Conservation (phyloP, 2,113 vertebrate species). For the Tenrec ecaudatus region DNA sequence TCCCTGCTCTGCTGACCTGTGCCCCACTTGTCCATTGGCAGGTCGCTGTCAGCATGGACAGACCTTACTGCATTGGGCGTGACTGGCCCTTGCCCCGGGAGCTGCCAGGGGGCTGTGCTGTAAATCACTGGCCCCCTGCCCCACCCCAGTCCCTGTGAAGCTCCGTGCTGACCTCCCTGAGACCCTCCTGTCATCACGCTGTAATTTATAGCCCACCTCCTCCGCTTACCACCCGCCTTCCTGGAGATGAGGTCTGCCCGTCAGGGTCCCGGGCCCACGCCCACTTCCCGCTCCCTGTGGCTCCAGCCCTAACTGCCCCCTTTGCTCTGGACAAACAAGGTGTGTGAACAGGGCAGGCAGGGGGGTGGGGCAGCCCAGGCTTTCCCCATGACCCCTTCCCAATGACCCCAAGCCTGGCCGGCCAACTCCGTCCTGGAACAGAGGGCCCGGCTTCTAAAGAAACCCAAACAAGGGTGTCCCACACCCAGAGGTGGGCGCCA, state of each 20-base stretch:
- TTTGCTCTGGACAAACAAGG: background rate
- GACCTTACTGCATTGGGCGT: background rate
- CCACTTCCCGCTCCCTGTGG: slow-evolving; percentile 81
- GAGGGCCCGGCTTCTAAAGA: background rate
- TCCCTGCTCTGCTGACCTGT: background rate
- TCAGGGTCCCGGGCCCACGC: slow-evolving; percentile 76
- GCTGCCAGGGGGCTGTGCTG: background rate
- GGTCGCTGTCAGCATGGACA: background rate
- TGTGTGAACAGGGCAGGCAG: slow-evolving; percentile 3
- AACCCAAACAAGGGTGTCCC: background rate
- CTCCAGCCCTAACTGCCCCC: slow-evolving; percentile 9
- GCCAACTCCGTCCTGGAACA: background rate
- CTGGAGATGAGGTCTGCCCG: slow-evolving; percentile 79
- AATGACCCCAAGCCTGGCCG: background rate
- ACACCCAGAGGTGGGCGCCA: no score
- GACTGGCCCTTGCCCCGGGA: background rate
- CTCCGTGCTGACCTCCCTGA: slow-evolving; percentile 81
- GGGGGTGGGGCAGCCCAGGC: background rate
- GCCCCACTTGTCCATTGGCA: background rate
- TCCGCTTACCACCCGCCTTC: slow-evolving; percentile 67
- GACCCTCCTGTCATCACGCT: slow-evolving; percentile 83
- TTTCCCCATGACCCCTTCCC: no score
- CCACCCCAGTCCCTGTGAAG: slow-evolving; percentile 69
- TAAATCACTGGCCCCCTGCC: background rate
- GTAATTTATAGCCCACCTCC: slow-evolving; percentile 85